Evolutionary conservation across 2,113 vertebrate genomes (phyloP).

Genomic region (Microcebus jonahi): DNA sequence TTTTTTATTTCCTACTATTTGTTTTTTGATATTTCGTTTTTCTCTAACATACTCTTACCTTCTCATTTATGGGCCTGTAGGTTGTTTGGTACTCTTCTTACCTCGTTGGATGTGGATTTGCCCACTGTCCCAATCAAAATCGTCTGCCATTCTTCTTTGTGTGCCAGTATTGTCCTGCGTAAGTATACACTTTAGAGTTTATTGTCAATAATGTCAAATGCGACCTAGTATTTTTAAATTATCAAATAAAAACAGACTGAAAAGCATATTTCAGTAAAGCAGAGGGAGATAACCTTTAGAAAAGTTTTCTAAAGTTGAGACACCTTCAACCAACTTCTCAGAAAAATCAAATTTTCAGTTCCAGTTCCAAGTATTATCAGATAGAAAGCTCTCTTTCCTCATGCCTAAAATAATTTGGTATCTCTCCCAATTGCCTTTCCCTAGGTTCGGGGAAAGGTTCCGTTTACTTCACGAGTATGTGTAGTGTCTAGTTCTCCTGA

Average conservation of each 20-base stretch:
- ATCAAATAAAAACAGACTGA: neutral
- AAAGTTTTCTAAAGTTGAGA: neutral
- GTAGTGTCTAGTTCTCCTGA: neutral
- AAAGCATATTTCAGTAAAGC: neutral
- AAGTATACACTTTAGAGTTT: slow-evolving; percentile 61
- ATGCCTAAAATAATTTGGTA: neutral
- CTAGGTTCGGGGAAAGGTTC: neutral
- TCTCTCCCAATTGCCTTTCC: neutral
- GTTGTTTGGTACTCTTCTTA: slow-evolving; percentile 76
- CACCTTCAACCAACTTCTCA: neutral
- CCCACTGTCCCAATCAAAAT: slow-evolving; percentile 41
- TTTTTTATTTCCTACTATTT: neutral
- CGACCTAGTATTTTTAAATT: neutral
- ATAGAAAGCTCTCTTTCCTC: neutral
- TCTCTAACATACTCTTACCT: neutral
- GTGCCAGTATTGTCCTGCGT: slow-evolving; percentile 85
- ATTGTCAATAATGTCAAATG: neutral
- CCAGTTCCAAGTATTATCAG: neutral
- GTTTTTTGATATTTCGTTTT: neutral
- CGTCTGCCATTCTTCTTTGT: slow-evolving; percentile 54
- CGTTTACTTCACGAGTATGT: neutral
- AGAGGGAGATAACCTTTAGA: neutral
- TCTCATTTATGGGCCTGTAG: slow-evolving; percentile 66
- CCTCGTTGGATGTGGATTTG: slow-evolving; percentile 66
- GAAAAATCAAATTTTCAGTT: neutral